Conservation (phyloP, 2,113 vertebrate genomes). For the Halcyon senegalensis region DNA sequence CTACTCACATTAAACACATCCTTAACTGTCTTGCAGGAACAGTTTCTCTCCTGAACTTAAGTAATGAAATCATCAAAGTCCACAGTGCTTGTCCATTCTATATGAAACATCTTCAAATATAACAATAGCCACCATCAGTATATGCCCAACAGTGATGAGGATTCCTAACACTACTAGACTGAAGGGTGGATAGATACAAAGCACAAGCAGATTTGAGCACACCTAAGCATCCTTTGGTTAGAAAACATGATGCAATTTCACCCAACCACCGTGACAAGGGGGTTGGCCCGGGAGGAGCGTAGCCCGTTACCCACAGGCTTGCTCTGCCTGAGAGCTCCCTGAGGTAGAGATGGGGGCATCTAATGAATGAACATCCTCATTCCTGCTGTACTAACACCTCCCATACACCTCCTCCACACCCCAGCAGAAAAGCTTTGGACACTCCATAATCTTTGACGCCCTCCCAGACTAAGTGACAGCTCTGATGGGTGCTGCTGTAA, state of each 20-base stretch:
- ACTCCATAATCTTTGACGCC: neutral
- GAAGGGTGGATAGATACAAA: neutral
- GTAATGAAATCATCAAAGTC: neutral
- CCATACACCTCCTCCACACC: neutral
- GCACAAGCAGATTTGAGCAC: neutral
- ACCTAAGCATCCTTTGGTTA: neutral
- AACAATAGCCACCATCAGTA: rapidly evolving
- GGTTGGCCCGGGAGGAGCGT: neutral
- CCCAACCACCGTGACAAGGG: neutral
- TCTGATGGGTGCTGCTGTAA: neutral
- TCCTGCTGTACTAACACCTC: neutral
- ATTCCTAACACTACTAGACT: neutral
- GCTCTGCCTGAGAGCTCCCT: neutral
- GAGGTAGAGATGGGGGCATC: neutral
- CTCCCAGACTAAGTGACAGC: neutral
- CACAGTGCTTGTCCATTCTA: rapidly evolving
- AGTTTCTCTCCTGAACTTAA: neutral
- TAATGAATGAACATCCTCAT: neutral
- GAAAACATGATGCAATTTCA: neutral
- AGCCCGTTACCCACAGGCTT: neutral
- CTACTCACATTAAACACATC: neutral
- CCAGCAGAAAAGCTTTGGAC: neutral
- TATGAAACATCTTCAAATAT: rapidly evolving
- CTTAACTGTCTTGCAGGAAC: neutral
- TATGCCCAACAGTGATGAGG: neutral